phyloP scores from a whole-genome alignment of 2,888 invertebrate genomes.

The Ferrisia virgata region DNA sequence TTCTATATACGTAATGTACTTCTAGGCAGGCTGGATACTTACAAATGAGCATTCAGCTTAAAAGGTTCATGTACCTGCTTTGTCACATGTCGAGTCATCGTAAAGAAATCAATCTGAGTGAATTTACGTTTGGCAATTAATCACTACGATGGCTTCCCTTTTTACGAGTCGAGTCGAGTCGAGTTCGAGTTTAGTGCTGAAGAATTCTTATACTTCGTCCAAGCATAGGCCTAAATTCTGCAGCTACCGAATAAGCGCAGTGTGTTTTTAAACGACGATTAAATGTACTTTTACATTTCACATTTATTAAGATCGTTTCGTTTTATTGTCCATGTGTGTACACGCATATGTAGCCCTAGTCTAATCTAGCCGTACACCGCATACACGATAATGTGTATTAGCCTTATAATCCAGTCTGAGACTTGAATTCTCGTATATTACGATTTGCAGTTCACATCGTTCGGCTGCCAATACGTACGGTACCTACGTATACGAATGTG shows the following conservation, averaged over 20 bases:
- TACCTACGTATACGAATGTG: not conserved
- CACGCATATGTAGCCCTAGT: too few species aligned
- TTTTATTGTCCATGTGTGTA: too few species aligned
- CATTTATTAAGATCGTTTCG: too few species aligned
- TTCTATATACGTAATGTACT: not conserved
- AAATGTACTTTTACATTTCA: too few species aligned
- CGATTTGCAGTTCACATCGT: not conserved
- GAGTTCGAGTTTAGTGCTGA: too few species aligned
- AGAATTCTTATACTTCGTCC: too few species aligned
- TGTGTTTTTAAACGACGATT: not conserved
- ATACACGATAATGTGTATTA: not conserved
- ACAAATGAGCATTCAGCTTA: too few species aligned
- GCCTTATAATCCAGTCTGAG: not conserved
- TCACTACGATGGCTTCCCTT: not conserved
- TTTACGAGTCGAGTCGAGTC: too few species aligned
- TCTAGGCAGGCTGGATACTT: too few species aligned
- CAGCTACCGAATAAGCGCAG: not conserved
- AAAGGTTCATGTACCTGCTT: too few species aligned
- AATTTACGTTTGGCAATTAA: not conserved
- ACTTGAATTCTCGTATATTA: not conserved
- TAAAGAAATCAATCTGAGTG: not conserved
- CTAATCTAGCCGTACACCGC: too few species aligned
- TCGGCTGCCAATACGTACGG: not conserved
- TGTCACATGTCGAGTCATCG: constrained; percentile 28
- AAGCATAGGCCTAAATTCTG: not conserved